phyloP scores from a whole-genome alignment of 1,140 invertebrate genomes.

The Aphelinus atriplicis region DNA sequence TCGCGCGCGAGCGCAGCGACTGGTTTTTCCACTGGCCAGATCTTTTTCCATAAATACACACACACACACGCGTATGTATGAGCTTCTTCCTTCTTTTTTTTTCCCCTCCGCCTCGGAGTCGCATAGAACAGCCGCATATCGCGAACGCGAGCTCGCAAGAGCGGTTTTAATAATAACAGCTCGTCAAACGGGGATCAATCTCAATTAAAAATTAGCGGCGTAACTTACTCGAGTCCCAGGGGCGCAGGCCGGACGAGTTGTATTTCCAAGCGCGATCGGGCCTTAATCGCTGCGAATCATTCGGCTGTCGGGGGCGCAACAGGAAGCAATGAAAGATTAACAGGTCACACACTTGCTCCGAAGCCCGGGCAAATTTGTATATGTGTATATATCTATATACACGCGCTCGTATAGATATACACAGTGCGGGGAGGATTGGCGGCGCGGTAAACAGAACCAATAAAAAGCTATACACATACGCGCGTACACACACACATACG shows the following conservation, averaged over 20 bases:
- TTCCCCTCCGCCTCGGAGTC: no score
- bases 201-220: slow-evolving; percentile 24
- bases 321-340: slow-evolving; percentile 31
- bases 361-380: neutral
- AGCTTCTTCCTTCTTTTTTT: no score
- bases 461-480: slow-evolving; percentile 8
- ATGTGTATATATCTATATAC: no score
- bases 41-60: no score
- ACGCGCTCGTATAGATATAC: no score
- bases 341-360: slow-evolving; percentile 3
- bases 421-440: neutral
- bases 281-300: slow-evolving; percentile 23
- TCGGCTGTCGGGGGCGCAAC: slow-evolving; percentile 1
- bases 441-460: neutral
- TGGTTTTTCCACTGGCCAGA: neutral
- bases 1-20: neutral
- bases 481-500: neutral
- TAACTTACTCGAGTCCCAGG: neutral
- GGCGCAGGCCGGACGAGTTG: neutral
- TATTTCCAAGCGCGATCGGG: neutral
- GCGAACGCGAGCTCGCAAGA: no score
- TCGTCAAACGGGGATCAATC: slow-evolving; percentile 1
- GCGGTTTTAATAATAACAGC: neutral
- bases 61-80: no score
- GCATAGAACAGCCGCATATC: no score